These are phyloP conservation scores for Odontomyia ornata DNA, from an alignment of 2,888 invertebrate species.

Conservation along the genomic window DNA sequence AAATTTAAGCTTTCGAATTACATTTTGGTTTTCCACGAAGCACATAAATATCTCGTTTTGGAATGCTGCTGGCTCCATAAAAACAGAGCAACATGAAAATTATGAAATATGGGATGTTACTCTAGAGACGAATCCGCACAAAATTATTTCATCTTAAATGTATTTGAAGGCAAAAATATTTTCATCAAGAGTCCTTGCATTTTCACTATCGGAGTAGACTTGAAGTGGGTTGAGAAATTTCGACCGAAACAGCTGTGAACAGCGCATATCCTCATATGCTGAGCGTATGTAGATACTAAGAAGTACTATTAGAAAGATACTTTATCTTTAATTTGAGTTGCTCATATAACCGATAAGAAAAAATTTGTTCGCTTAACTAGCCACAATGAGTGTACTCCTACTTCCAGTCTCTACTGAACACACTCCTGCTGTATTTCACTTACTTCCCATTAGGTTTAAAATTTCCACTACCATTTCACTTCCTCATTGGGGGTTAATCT, in stretches of 20 bases:
- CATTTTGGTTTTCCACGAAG: slow-evolving; percentile 12
- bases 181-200: background rate
- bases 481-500: slow-evolving; percentile 32
- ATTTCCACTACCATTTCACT: slow-evolving; percentile 37
- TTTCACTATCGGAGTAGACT: too few relatives aligned
- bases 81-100: slow-evolving; percentile 33
- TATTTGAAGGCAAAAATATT: background rate
- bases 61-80: background rate
- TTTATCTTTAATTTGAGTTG: too few relatives aligned
- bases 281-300: background rate
- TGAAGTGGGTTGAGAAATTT: background rate
- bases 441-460: slow-evolving; percentile 18
- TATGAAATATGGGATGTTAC: slow-evolving; percentile 29
- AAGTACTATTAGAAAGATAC: too few relatives aligned
- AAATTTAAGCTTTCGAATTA: slow-evolving; percentile 38
- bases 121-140: background rate
- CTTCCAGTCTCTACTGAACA: background rate
- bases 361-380: too few relatives aligned
- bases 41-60: slow-evolving; percentile 13
- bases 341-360: too few relatives aligned
- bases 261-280: too few relatives aligned
- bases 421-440: background rate
- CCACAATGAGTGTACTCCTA: slow-evolving; percentile 11
- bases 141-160: background rate
- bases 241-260: background rate